These are phyloP conservation scores for Phoenicopterus ruber DNA, from an alignment of 2,113 vertebrate species.

Conservation along the genomic window DNA sequence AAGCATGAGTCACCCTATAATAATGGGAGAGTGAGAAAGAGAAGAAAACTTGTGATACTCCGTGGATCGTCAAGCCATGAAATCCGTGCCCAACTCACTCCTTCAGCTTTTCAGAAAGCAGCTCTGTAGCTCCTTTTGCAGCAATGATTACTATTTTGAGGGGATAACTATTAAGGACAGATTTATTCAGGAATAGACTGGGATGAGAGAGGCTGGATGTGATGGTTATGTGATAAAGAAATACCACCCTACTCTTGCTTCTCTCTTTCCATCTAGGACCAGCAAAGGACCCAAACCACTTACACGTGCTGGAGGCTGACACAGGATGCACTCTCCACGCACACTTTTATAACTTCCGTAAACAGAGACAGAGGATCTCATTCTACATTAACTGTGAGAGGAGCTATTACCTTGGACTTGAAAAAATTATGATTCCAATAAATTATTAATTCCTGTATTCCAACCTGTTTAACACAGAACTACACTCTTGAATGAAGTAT, in stretches of 20 bases:
- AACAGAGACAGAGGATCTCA: neutral
- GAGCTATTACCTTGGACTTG: neutral
- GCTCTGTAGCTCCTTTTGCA: neutral
- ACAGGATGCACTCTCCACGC: neutral
- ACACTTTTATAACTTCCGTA: neutral
- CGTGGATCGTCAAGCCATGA: neutral
- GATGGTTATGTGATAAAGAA: neutral
- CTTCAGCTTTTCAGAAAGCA: neutral
- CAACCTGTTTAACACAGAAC: neutral
- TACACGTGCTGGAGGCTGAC: neutral
- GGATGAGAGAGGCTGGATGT: neutral
- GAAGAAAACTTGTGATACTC: neutral
- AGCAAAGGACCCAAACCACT: neutral
- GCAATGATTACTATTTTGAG: neutral
- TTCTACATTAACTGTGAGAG: neutral
- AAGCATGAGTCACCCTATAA: neutral
- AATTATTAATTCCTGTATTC: slow-evolving; percentile 23
- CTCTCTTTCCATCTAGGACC: neutral
- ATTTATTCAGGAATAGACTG: neutral
- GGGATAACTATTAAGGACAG: neutral
- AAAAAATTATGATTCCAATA: slow-evolving; percentile 24
- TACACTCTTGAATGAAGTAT: neutral
- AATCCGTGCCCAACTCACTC: neutral
- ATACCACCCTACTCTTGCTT: neutral
- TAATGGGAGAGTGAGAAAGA: neutral